phyloP scores from a whole-genome alignment of 2,888 invertebrate species.

The Hemaris fuciformis region DNA sequence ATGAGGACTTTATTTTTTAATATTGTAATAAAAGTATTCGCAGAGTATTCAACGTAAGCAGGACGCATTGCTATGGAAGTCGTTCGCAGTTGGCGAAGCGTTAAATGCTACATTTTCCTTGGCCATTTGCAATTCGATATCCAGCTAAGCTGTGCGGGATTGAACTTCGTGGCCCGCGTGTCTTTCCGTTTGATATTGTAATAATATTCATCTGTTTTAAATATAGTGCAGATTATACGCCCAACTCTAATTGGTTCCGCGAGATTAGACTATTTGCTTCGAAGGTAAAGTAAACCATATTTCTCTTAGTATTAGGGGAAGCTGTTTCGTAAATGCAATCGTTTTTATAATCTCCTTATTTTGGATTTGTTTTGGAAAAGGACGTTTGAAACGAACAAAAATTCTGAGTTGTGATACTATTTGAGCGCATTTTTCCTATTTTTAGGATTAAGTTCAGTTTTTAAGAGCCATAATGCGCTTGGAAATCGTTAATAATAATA shows the following conservation, averaged over 20 bases:
- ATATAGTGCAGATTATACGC: constrained; percentile 12
- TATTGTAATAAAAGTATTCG: background rate
- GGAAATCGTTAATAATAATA: too few species aligned
- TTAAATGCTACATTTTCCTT: constrained; percentile 77
- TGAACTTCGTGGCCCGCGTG: constrained; percentile 65
- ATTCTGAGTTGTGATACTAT: background rate
- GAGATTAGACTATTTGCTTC: background rate
- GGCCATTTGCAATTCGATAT: constrained; percentile 78
- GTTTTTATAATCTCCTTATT: background rate
- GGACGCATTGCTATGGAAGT: constrained; percentile 50
- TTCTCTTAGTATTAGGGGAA: background rate
- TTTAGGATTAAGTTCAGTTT: too few species aligned
- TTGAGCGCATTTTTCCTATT: background rate
- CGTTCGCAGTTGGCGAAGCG: constrained; percentile 72
- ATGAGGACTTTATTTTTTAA: too few species aligned
- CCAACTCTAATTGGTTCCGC: background rate
- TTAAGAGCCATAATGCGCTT: too few species aligned
- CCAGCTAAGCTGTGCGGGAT: constrained; percentile 69
- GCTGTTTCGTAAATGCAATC: background rate
- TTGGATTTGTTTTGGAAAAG: background rate
- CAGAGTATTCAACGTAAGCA: constrained; percentile 43
- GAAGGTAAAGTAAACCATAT: background rate
- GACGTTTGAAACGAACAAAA: background rate
- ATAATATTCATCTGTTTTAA: constrained; percentile 65
- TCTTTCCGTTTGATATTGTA: constrained; percentile 59